Percentiles rank a stretch among this genome's conserved stretches.
Conservation (phyloP, 2,888 invertebrate genomes). For the Hemistola chrysoprasaria region DNA sequence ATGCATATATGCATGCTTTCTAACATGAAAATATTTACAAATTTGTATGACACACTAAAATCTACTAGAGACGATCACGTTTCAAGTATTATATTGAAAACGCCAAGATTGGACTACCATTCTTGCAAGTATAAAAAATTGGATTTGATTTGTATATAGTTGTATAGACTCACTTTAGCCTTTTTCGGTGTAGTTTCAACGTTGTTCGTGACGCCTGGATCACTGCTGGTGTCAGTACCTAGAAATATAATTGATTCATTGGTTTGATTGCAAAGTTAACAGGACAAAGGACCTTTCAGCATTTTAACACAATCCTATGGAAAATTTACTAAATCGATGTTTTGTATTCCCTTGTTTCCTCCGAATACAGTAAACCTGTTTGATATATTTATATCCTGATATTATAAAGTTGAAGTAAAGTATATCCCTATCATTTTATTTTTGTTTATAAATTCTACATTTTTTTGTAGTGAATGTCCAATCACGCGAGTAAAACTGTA, state of each 20-base stretch:
- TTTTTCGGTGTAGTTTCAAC: conserved; percentile 75
- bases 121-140: conserved; percentile 35
- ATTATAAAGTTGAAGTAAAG: too few relatives aligned
- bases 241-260: conserved; percentile 16
- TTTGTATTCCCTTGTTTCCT: too few relatives aligned
- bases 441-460: too few relatives aligned
- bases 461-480: too few relatives aligned
- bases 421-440: too few relatives aligned
- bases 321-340: too few relatives aligned
- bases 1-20: conserved; percentile 56
- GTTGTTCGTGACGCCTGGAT: conserved; percentile 73
- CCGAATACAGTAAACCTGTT: too few relatives aligned
- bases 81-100: conserved; percentile 20
- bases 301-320: too few relatives aligned
- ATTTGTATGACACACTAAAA: conserved; percentile 55
- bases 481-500: too few relatives aligned
- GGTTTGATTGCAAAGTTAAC: too few relatives aligned
- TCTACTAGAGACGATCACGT: conserved; percentile 39
- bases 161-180: conserved; percentile 57
- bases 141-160: background rate
- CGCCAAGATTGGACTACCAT: conserved; percentile 50
- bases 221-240: conserved; percentile 78
- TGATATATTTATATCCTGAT: too few relatives aligned
- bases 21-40: conserved; percentile 64
- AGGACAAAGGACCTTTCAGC: too few relatives aligned